Percentiles rank a stretch among this genome's conserved stretches.
These are phyloP conservation scores for Sebastes flavidus DNA, from an alignment of 2,797 vertebrate genomes.

Conservation along the genomic window DNA sequence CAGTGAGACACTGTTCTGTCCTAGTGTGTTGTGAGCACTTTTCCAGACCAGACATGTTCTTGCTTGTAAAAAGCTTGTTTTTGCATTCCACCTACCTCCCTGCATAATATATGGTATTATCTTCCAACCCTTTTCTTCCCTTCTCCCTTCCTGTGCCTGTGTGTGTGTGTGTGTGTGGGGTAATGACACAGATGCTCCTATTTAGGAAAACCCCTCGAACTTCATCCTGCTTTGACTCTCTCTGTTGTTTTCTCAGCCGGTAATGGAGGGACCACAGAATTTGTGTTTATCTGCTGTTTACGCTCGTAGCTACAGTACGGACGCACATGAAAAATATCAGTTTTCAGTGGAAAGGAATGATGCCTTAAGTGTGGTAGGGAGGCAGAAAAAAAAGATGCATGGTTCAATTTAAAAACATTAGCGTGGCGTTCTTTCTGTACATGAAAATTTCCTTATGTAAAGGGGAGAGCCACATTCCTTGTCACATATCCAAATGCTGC, in stretches of 20 bases:
- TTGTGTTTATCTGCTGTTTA: constrained; percentile 26
- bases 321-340: background rate
- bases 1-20: constrained; percentile 16
- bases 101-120: constrained; percentile 76
- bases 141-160: constrained; percentile 41
- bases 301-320: background rate
- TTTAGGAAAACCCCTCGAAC: constrained; percentile 69
- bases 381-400: background rate
- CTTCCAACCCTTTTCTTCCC: constrained; percentile 51
- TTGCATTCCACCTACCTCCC: constrained; percentile 77
- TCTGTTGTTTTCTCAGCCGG: constrained; percentile 20
- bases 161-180: constrained; percentile 52
- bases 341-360: background rate
- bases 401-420: constrained; percentile 3
- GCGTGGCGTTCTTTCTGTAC: background rate
- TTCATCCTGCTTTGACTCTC: constrained; percentile 20
- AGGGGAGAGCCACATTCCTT: background rate
- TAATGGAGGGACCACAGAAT: background rate
- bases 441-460: background rate
- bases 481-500: background rate
- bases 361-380: background rate
- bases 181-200: constrained; percentile 66
- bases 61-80: constrained; percentile 79
- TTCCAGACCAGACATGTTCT: constrained; percentile 69
- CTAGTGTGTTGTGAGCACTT: constrained; percentile 51